Evolutionary conservation across 1,140 invertebrate species (phyloP), one percentile per base, ranked within the genome.

Genomic region (Aleiodes sp.): DNA sequence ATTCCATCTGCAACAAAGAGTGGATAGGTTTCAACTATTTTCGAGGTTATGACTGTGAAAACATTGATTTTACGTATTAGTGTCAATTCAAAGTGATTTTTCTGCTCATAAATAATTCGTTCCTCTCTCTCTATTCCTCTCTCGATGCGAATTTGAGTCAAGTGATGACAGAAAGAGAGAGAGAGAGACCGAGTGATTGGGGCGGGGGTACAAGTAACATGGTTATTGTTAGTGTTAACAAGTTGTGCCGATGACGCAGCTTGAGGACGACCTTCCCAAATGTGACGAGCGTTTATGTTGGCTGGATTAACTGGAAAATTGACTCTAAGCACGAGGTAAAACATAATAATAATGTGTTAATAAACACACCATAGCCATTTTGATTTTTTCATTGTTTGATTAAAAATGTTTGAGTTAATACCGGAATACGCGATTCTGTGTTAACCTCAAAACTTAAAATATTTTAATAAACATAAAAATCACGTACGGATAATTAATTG

Each of bases 1-100:
- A 93, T 89, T 95, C 93, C 93, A 94, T 94, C 93, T 94, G 91
- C 85, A 88, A 86, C 84, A 88, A 84, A 87, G 81, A 88, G 78
- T 86, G 81, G 84, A 82, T 82, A 72, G 81, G 79, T 84, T 85
- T 86, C 83, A 86, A 86, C 81, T 84, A 77, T 71, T 83, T 82
- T 83, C 78, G 74, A 85, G 82, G 78, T 79, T 43, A 63, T 77
- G n/a, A n/a, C n/a, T n/a, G 79, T 75, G 66, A 28, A 28, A 31
- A 14, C 16, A 65, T 28, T 70, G 31, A 14, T 60, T 71, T 66
- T 70, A 70, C 57, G 35, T 73, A 37, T 73, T 73, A 35, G 66
- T 69, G 26, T 73, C 74, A 59, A 24, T 21, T 39, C 28, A 28
- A 37, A 62, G n/a, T n/a, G n/a, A n/a, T n/a, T n/a, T n/a, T n/a